Evolutionary conservation across 2,888 invertebrate species (phyloP).

Genomic region (Drosophila putrida): DNA sequence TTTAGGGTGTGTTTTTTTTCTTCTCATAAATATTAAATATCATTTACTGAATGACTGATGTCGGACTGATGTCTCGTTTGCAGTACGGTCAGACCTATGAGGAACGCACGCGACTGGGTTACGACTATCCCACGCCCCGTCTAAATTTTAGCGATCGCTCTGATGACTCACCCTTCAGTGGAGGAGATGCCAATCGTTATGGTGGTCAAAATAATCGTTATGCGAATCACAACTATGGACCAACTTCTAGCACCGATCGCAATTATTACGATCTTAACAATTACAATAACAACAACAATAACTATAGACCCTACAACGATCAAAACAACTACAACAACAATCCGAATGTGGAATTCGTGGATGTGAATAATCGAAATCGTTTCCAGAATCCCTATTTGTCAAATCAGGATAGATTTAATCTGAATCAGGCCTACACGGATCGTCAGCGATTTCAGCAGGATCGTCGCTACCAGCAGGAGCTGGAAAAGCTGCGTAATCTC

Average conservation of each 20-base stretch:
- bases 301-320: constrained; percentile 43
- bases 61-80: constrained; percentile 29
- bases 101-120: constrained; percentile 82
- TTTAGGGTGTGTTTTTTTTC: constrained; percentile 75
- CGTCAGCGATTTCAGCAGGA: constrained; percentile 86
- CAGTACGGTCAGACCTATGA: constrained; percentile 84
- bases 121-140: constrained; percentile 71
- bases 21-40: not conserved
- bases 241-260: constrained; percentile 61
- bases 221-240: constrained; percentile 78
- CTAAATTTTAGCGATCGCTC: constrained; percentile 70
- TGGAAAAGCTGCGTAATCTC: constrained; percentile 86
- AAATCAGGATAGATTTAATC: constrained; percentile 81
- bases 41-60: not conserved
- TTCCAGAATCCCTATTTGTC: constrained; percentile 76
- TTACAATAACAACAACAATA: constrained; percentile 50
- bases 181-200: constrained; percentile 50
- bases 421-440: constrained; percentile 83
- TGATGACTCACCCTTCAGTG: constrained; percentile 80
- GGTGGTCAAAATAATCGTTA: constrained; percentile 55
- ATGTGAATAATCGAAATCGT: constrained; percentile 63
- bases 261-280: constrained; percentile 57
- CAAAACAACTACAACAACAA: constrained; percentile 54
- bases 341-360: constrained; percentile 62
- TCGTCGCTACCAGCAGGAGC: constrained; percentile 83